Base-by-base conservation (phyloP, 2,113 vertebrate species). In the Sclerurus mexicanus region DNA sequence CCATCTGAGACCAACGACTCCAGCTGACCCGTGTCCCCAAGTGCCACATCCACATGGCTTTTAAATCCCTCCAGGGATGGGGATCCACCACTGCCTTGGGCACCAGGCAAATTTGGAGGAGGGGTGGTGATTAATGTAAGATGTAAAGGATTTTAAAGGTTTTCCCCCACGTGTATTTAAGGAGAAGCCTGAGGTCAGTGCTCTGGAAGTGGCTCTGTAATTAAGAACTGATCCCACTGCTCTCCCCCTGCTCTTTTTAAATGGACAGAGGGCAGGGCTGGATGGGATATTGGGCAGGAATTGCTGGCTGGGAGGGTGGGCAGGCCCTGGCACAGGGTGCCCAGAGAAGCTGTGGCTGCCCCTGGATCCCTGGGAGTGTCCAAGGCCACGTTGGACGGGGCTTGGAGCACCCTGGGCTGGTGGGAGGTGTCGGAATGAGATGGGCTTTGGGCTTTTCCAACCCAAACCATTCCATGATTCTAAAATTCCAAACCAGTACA, bases 241-340 rank as follows among this genome's bases (percentile, higher is more conserved):
- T 42, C 60, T 67, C 30, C 19, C 74, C 30, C 46, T 12, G 66
- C 77, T 37, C 55, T 76, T 63, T 63, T 63, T 42, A 33, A 90
- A 63, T 12, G 31, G 35, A 7, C 31, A 6, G 71, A 69, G 63
- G 17, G 11, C 24, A 12, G 46, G n/a, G 24, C 22, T 69, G 13
- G 40, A 17, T 37, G 5, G 63, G 35, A 20, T 55, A 23, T 55
- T 62, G 0, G 40, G 47, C 28, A 56, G 55, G 2, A 83, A 63
- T 76, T 55, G 3, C 7, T 59, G 5, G 2, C 21, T 69, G 9
- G 1, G 5, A 62, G 25, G 17, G 9, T 47, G n/a, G 11, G 0
- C 1, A 75, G 39, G 5, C n/a, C 20, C 14, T 87, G n/a, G 63
- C 25, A 53, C 30, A 33, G 87, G 7, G 0, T 83, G 21, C 12